Evolutionary conservation across 23 tunicate genomes (phyloP).

Genomic region (Trididemnum nubilum): DNA sequence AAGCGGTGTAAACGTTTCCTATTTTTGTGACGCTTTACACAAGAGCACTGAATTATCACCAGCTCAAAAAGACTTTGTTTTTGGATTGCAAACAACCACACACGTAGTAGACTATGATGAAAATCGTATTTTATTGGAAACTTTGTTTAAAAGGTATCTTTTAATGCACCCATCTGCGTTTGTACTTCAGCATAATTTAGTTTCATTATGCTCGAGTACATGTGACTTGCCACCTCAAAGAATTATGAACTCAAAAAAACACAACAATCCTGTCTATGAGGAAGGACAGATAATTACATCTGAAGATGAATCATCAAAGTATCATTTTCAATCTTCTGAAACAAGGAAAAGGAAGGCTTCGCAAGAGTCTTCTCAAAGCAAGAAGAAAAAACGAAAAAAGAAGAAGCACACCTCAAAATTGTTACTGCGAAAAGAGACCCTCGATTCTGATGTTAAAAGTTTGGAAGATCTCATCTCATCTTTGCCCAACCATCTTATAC

Average conservation of each 20-base stretch:
- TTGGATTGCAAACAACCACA: background rate
- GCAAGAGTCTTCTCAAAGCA: background rate
- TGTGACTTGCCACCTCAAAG: background rate
- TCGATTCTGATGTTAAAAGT: background rate
- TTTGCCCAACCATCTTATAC: constrained; percentile 25
- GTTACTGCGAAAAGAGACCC: background rate
- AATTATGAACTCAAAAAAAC: background rate
- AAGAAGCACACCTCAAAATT: background rate
- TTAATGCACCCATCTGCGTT: constrained; percentile 35
- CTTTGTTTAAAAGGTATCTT: constrained; percentile 31
- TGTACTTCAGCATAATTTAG: background rate
- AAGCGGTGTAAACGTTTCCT: background rate
- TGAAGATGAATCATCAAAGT: background rate
- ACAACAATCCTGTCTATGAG: background rate
- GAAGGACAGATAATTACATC: background rate
- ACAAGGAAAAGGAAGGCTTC: background rate
- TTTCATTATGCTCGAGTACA: background rate
- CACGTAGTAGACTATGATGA: background rate
- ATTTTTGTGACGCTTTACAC: constrained; percentile 1
- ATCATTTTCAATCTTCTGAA: background rate
- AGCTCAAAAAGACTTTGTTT: constrained; percentile 15
- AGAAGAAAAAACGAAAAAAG: background rate
- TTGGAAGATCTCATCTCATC: background rate
- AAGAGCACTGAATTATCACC: background rate
- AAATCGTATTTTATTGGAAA: too few relatives aligned